Conservation (phyloP, 53 echinoderm and acorn worm species). For the Echinometra lucunter region DNA sequence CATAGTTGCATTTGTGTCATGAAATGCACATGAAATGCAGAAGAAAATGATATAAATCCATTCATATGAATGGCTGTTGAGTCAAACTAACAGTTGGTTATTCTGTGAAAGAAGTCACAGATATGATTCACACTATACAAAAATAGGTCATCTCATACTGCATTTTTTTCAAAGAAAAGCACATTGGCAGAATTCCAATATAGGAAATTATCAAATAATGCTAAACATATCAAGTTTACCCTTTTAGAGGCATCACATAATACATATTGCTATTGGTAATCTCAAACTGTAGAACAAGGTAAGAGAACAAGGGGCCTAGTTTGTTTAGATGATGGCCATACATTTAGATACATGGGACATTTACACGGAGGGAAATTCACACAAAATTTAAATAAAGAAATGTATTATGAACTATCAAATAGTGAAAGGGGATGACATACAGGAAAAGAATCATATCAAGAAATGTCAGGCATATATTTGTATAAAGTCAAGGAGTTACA, state of each 20-base stretch:
- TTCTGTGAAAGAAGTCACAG: background rate
- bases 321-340: background rate
- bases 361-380: too few species aligned
- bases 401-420: too few species aligned
- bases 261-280: background rate
- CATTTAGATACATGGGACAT: background rate
- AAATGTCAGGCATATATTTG: too few species aligned
- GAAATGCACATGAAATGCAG: background rate
- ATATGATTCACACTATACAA: background rate
- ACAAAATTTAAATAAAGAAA: too few species aligned
- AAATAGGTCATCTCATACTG: background rate
- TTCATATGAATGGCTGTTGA: background rate
- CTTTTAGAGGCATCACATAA: constrained; percentile 36
- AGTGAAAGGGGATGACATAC: too few species aligned
- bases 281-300: background rate
- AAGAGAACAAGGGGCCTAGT: constrained; percentile 25
- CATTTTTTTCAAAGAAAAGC: background rate
- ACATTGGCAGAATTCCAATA: constrained; percentile 25
- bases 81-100: background rate
- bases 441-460: too few species aligned
- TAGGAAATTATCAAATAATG: background rate
- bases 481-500: too few species aligned
- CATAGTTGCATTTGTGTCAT: background rate
- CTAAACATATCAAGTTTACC: constrained; percentile 22
- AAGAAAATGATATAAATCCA: background rate